A percentile compares a stretch with the other conserved stretches of the same genome.
These are phyloP conservation scores for Eulemur coronatus DNA, from an alignment of 2,797 vertebrate species.

Conservation along the genomic window DNA sequence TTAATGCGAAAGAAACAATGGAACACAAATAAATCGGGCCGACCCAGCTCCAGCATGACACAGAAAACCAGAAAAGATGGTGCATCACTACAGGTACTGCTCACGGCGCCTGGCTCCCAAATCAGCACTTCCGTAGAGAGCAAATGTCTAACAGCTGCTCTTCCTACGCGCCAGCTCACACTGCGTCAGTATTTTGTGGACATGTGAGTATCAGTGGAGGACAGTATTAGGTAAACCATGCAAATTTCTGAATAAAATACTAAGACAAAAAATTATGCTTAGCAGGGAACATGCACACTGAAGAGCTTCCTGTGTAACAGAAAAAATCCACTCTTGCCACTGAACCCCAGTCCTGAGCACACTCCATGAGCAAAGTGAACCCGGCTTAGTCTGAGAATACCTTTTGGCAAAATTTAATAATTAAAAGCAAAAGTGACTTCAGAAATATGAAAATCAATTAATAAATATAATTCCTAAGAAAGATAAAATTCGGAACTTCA, in stretches of 20 bases:
- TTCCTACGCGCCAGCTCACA: not conserved
- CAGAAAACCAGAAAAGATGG: not conserved
- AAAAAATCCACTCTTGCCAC: not conserved
- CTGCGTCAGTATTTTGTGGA: not conserved
- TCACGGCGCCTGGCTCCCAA: accelerated
- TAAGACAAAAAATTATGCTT: not conserved
- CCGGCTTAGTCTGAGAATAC: not conserved
- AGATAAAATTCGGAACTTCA: not conserved
- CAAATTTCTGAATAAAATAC: not conserved
- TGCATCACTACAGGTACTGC: too few relatives aligned
- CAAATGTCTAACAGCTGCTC: not conserved
- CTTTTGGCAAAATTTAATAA: not conserved
- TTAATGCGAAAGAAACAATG: not conserved
- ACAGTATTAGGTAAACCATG: not conserved
- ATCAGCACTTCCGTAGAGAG: not conserved
- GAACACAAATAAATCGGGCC: not conserved
- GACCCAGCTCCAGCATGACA: not conserved
- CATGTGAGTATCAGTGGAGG: not conserved
- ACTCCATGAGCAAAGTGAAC: not conserved
- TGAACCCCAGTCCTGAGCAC: not conserved
- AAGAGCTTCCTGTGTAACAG: not conserved
- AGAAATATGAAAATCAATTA: conserved; percentile 4
- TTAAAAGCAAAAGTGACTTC: not conserved
- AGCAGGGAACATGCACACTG: not conserved
- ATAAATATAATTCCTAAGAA: not conserved